Base-by-base conservation (phyloP, 2,113 vertebrate genomes). In the Alligator mississippiensis region DNA sequence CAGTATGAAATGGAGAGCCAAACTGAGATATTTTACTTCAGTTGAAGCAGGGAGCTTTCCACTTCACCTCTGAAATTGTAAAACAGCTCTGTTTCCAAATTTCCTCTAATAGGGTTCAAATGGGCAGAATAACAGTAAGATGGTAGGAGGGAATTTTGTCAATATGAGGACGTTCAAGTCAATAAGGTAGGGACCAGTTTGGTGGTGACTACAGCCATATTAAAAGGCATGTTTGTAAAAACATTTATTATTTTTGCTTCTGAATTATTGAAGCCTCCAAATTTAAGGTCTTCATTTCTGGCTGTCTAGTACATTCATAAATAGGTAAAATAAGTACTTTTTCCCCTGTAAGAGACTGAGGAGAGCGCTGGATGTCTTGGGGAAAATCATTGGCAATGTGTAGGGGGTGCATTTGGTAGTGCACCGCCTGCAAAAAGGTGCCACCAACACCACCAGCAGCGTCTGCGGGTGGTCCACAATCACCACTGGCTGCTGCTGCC, bases 1-100 rank as follows among this genome's bases (percentile, higher is more conserved):
- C 68, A 63, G 6, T 5, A 59, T 9, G 89, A 97, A 97, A 97
- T 91, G 89, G 88, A 76, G 61, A 98, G 96, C 90, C 97, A 97
- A 97, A 94, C 78, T 62, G 76, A 95, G 95, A 89, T 47, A 13
- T 88, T 95, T 95, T 94, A 82, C 84, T 96, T 95, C 92, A 66
- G 77, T 89, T 90, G 80, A 75, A 34, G 94, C 80, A 86, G 96
- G 94, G 82, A 97, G 72, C 81, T 95, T 93, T 92, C 90, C 90
- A 87, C 87, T 96, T 82, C 90, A 85, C 89, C 95, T 96, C 94
- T 84, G 91, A 96, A 96, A 95, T 77, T 90, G 27, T 25, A 24
- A 70, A 92, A 74, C 60, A 4, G 55, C 80, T 57, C 74, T 74
- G 90, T 92, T 91, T 92, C 87, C 87, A 85, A 80, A 92, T 76